These are phyloP conservation scores for Phainopepla nitens DNA, from an alignment of 2,113 vertebrate species.

Conservation along the genomic window DNA sequence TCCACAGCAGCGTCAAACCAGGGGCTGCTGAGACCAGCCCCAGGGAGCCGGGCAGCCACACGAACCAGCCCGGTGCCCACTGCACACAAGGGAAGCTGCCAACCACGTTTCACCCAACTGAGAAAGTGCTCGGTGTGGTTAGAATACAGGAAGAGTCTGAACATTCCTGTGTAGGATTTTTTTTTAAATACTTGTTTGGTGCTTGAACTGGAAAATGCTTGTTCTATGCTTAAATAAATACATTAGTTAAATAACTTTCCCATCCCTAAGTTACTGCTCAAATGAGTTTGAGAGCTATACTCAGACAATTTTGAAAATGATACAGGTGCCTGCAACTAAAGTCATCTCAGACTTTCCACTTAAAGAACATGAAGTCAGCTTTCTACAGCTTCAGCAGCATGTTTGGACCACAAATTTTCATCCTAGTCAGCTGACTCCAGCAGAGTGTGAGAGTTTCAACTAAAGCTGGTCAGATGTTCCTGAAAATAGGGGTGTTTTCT, in stretches of 20 bases:
- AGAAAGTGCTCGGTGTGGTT: neutral
- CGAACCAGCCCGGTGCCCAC: neutral
- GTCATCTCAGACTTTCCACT: neutral
- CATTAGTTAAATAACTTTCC: neutral
- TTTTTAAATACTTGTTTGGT: neutral
- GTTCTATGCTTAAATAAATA: neutral
- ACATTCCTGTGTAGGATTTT: fast-evolving
- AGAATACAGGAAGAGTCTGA: neutral
- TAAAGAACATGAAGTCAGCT: neutral
- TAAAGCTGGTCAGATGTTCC: neutral
- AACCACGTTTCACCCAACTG: fast-evolving
- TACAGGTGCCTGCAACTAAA: neutral
- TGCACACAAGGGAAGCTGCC: neutral
- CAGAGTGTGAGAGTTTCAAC: neutral
- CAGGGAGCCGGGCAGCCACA: neutral
- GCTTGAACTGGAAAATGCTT: neutral
- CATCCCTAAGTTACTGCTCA: neutral
- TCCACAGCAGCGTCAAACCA: fast-evolving
- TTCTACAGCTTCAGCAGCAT: neutral
- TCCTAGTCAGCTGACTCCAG: neutral
- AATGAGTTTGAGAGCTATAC: neutral
- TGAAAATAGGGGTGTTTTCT: neutral
- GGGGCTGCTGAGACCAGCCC: fast-evolving
- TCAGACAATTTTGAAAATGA: neutral
- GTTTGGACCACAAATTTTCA: neutral